These are phyloP conservation scores for Hyposoter dolosus DNA, from an alignment of 2,888 invertebrate species.

Conservation along the genomic window DNA sequence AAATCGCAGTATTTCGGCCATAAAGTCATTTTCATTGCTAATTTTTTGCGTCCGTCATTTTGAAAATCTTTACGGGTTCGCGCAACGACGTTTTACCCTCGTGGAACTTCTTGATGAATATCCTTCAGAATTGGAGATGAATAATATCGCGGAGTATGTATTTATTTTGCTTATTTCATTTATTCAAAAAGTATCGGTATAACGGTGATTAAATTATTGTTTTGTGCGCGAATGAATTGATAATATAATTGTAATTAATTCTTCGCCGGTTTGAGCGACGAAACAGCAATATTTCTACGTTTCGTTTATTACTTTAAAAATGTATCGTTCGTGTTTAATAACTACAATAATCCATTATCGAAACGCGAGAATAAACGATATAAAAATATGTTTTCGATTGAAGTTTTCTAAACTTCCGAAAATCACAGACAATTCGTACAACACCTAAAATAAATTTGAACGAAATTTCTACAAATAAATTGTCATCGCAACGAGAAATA, in stretches of 20 bases:
- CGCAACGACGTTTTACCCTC: no score
- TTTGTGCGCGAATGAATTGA: constrained; percentile 40
- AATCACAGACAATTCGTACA: constrained; percentile 9
- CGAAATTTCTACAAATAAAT: neutral
- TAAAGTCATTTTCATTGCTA: no score
- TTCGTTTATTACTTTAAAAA: neutral
- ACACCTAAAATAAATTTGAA: neutral
- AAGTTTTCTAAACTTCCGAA: constrained; percentile 23
- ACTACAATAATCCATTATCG: constrained; percentile 29
- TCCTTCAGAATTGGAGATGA: neutral
- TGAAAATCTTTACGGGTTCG: no score
- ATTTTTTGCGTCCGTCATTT: no score
- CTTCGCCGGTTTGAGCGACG: neutral
- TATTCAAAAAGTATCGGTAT: constrained; percentile 59
- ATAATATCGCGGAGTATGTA: neutral
- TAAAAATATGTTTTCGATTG: constrained; percentile 35
- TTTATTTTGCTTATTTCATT: constrained; percentile 50
- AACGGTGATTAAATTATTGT: constrained; percentile 44
- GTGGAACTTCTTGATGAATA: neutral
- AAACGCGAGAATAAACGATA: constrained; percentile 29
- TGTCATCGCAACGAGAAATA: neutral
- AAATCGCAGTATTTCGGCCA: no score
- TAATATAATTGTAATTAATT: constrained; percentile 21
- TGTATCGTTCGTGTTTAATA: constrained; percentile 15
- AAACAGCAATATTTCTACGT: neutral